Conservation (phyloP, 2,113 vertebrate species). For the Ranitomeya imitator region DNA sequence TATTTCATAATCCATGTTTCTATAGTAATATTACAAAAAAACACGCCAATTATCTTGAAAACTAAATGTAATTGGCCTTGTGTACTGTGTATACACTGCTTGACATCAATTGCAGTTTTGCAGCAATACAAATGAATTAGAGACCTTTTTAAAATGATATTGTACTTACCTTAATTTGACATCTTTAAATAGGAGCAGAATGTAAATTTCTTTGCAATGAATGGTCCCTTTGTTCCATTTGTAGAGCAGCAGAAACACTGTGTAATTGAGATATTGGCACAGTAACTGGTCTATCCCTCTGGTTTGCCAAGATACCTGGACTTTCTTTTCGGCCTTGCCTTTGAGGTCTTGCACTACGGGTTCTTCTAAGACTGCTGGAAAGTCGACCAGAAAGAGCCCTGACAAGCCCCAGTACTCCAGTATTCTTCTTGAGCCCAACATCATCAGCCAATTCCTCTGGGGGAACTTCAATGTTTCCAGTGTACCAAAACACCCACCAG, state of each 20-base stretch:
- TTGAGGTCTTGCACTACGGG: not conserved
- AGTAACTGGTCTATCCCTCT: conserved; percentile 23
- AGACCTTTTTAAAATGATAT: not conserved
- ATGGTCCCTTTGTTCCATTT: conserved; percentile 10
- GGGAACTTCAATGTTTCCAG: conserved; percentile 86
- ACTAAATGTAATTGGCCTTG: no score
- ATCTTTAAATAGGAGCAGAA: not conserved
- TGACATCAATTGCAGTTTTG: not conserved
- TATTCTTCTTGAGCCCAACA: conserved; percentile 46
- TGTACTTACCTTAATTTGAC: conserved; percentile 20
- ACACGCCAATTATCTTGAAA: not conserved
- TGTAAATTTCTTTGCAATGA: not conserved
- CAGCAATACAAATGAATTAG: not conserved
- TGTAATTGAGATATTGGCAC: conserved; percentile 45
- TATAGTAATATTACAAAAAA: not conserved
- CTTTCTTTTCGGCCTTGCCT: not conserved
- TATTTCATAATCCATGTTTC: no score
- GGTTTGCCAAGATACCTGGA: not conserved
- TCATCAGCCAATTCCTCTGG: conserved; percentile 74
- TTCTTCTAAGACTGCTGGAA: conserved; percentile 50
- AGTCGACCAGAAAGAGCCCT: conserved; percentile 48
- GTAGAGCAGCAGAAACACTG: conserved; percentile 40
- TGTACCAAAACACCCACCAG: conserved; percentile 96
- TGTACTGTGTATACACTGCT: no score
- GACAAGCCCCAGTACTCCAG: conserved; percentile 34